Base-by-base conservation (phyloP, 2,113 vertebrate genomes). In the Helogale parvula region DNA sequence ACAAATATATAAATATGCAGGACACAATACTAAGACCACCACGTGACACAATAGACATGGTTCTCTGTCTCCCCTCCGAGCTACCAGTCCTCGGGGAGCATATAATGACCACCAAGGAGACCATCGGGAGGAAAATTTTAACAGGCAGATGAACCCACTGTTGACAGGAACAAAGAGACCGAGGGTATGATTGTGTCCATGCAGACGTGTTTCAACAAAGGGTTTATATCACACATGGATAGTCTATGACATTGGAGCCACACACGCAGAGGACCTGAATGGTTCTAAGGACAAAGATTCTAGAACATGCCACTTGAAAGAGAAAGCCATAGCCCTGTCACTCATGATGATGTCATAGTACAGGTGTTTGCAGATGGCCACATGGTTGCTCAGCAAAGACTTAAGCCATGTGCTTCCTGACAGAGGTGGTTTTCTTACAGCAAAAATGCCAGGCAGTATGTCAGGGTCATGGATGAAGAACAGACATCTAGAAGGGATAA, bases 181-280 rank as follows among this genome's bases (percentile, higher is more conserved):
- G 63, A 96, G 10, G 13, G 72, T 38, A 21, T 91, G n/a, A 50
- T 23, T 60, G 69, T 94, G 27, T 94, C 82, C 23, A 54, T 41
- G 23, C 91, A 96, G 27, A 88, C 47, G 4, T 94, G 69, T 79
- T 97, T 93, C n/a, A 91, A 21, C n/a, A n/a, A n/a, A 95, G 88
- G 69, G 7, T 47, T 77, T 38, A 68, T 29, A 4, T 66, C 45
- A 52, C n/a, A 17, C 16, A 38, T 2, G n/a, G 9, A 23, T 23
- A n/a, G 69, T 38, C n/a, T 72, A 38, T 72, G n/a, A 38, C n/a
- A 72, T 8, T 35, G 69, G 69, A 23, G 66, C 66, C 69, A 72
- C 19, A 21, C 1, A n/a, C 45, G 72, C 29, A 3, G 23, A 45
- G 25, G 23, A 76, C 38, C 25, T 76, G 41, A 76, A 45, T 45